Evolutionary conservation across 1,140 invertebrate genomes (phyloP), one percentile per base, ranked within the genome.

Genomic region (Cydia strobilella): DNA sequence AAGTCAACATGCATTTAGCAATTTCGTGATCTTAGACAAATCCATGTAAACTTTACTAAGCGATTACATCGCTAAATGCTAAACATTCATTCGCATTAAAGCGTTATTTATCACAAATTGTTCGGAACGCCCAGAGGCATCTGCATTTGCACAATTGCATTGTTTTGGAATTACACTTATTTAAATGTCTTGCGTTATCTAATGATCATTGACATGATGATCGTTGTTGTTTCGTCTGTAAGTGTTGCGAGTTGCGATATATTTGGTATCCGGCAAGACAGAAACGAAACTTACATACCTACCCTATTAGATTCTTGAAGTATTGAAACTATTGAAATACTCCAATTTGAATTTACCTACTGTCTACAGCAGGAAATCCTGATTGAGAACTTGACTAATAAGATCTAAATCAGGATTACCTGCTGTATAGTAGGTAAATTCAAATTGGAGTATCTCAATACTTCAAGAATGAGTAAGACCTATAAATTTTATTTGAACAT

Each of bases 61-160:
- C 10, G 63, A 66, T 66, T 31, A 63, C 25, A 66, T 66, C 63
- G 10, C 3, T 31, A 66, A 66, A 66, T 66, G 63, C n/a, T 31
- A 66, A 66, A 31, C 63, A 31, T 66, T 66, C 63, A 35, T 66
- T 20, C 54, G 63, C 27, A 13, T 31, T 66, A 35, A 1, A 9
- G 63, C 25, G 63, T 66, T 31, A 66, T 66, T 66, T 66, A 66
- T 66, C 23, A 15, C 27, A 31, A 31, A 66, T 66, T 31, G 63
- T 66, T 31, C 25, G 63, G 63, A 31, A 66, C 63, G 63, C 63
- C 63, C 63, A 66, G 63, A 31, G 63, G 63, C 27, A 66, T 18
- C 63, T 35, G 10, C 62, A 20, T 12, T 66, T 66, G 63, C 63
- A 35, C 63, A 66, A 66, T 66, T 2, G 25, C 63, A 66, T 66